Percentiles rank a stretch among this genome's conserved stretches.
Conservation (phyloP, 1,140 invertebrate species). For the Mylabris phalerata region DNA sequence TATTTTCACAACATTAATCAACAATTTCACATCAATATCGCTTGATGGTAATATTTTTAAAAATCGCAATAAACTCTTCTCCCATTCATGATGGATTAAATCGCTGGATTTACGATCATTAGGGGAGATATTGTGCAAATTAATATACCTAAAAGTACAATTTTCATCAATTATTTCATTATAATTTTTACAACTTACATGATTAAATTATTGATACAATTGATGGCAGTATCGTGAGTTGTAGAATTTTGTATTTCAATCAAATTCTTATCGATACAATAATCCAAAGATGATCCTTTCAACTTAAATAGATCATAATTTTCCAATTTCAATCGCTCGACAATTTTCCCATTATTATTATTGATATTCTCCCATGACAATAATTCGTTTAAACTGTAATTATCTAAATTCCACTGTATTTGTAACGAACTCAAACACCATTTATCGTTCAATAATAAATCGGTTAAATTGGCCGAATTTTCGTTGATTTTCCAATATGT, state of each 20-base stretch:
- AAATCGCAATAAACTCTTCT: conserved; percentile 50
- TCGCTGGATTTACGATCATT: conserved; percentile 20
- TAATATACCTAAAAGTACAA: conserved; percentile 30
- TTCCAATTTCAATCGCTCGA: conserved; percentile 41
- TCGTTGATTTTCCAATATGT: conserved; percentile 47
- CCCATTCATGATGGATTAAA: conserved; percentile 51
- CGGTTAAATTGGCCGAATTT: conserved; percentile 8
- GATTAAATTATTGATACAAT: conserved; percentile 47
- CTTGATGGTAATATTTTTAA: conserved; percentile 52
- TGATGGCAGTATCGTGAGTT: conserved; percentile 48
- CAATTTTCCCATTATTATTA: conserved; percentile 21
- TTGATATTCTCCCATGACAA: conserved; percentile 31
- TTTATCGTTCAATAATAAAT: conserved; percentile 26
- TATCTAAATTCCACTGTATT: conserved; percentile 48
- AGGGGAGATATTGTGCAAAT: conserved; percentile 26
- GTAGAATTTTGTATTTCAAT: conserved; percentile 54
- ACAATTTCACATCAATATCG: conserved; percentile 50
- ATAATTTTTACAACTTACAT: conserved; percentile 43
- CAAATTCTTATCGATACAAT: conserved; percentile 46
- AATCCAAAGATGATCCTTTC: conserved; percentile 44
- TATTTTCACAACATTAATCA: conserved; percentile 51
- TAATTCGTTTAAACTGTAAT: conserved; percentile 34
- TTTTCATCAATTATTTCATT: conserved; percentile 15
- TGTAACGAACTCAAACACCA: conserved; percentile 40
- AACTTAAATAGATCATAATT: conserved; percentile 44